Evolutionary conservation across 2,797 vertebrate species (phyloP), one percentile per base, ranked within the genome.

Genomic region (Gobionotothen gibberifrons): DNA sequence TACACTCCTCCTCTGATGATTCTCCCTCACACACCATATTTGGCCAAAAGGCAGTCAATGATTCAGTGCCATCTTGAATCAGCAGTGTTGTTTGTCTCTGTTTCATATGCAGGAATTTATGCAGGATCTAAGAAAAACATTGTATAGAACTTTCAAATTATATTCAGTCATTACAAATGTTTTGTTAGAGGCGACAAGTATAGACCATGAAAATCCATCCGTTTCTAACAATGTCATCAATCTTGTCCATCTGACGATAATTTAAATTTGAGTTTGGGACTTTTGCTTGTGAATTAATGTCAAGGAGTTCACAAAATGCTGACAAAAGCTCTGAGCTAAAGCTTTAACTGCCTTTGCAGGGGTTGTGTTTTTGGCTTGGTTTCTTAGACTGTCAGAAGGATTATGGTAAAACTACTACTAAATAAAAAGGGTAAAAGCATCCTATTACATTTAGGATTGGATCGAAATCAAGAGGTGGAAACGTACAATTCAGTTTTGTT

Each of bases 11-110:
- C 39, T 65, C 19, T 68, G 56, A 64, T 82, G 69, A 80, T 65
- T 72, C 52, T 42, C 51, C 52, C 60, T 61, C 64, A 48, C 70
- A 36, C 52, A 26, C 21, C 53, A 52, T 72, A 54, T 84, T 72
- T 78, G 76, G 47, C 61, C 4, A 36, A 65, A 72, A 1, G 1
- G 47, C 32, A 62, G 72, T 53, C 54, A 48, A 4, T 70, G 73
- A 87, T 57, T 85, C 71, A 85, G 62, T 74, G 78, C 42, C 61
- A 32, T 56, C 49, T 71, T 53, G 40, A 78, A 74, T 54, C 64
- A 48, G 32, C 68, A 21, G 29, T 51, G 53, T 49, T 77, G 19
- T 81, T 81, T 67, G 43, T 84, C 57, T 79, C 53, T 51, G 42
- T 76, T 71, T 62, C 17, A 55, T 40, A 60, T 47, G 52, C 2